phyloP scores from a whole-genome alignment of 2,113 vertebrate genomes.

The Gavia stellata region DNA sequence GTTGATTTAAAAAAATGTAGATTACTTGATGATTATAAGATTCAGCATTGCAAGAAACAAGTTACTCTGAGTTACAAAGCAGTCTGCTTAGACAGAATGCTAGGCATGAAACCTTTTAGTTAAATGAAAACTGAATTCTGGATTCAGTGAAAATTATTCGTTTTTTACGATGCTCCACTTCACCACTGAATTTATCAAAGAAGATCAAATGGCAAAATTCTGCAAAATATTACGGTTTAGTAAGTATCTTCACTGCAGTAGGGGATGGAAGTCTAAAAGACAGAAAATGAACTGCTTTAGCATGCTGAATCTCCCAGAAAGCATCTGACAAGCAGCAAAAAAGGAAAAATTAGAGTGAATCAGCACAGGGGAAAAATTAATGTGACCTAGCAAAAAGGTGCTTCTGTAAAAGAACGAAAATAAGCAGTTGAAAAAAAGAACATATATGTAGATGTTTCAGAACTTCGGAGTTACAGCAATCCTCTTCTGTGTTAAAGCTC shows the following conservation, averaged over 20 bases:
- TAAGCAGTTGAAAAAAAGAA: not conserved
- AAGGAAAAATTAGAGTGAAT: not conserved
- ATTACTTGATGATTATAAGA: not conserved
- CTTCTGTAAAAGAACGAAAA: constrained; percentile 4
- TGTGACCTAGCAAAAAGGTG: not conserved
- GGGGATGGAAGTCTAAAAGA: not conserved
- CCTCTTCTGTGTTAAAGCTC: not conserved
- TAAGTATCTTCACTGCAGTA: not conserved
- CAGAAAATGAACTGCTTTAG: constrained; percentile 11
- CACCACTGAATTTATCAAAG: not conserved
- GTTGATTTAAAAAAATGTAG: not conserved
- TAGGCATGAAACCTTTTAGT: not conserved
- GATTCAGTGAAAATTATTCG: constrained; percentile 41
- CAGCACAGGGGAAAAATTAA: not conserved
- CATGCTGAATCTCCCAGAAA: not conserved
- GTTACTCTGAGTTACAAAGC: not conserved
- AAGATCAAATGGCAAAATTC: constrained; percentile 16
- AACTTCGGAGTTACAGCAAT: not conserved
- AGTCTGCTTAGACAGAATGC: not conserved
- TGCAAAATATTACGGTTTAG: constrained; percentile 22
- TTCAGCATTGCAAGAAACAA: not conserved
- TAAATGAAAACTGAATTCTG: not conserved
- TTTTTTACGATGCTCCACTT: not conserved
- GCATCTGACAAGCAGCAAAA: not conserved
- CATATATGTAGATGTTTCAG: not conserved